Conservation (phyloP, 1,140 invertebrate species). For the Zaprionus capensis region DNA sequence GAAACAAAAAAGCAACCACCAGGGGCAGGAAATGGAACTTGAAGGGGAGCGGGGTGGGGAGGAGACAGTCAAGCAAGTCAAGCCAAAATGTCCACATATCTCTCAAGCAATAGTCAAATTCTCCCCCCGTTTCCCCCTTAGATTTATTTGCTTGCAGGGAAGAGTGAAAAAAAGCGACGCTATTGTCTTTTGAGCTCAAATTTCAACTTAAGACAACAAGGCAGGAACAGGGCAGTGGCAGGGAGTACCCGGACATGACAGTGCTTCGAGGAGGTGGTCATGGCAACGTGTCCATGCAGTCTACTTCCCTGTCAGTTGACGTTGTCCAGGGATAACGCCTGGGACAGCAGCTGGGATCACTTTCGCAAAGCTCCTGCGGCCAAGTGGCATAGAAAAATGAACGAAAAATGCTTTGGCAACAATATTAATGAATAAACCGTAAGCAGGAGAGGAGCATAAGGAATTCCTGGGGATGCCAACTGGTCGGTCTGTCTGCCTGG, state of each 20-base stretch:
- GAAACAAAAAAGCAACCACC: slow-evolving; percentile 31
- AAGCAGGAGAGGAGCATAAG: slow-evolving; percentile 15
- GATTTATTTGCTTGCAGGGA: slow-evolving; percentile 47
- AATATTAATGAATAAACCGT: slow-evolving; percentile 65
- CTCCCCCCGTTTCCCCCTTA: neutral
- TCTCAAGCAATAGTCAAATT: slow-evolving; percentile 21
- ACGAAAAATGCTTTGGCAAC: slow-evolving; percentile 69
- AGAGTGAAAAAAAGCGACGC: slow-evolving; percentile 28
- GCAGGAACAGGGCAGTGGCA: slow-evolving; percentile 17
- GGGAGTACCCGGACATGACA: slow-evolving; percentile 40
- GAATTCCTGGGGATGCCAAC: slow-evolving; percentile 39
- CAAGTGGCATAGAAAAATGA: slow-evolving; percentile 63
- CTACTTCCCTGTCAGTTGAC: slow-evolving; percentile 31
- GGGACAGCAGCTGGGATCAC: slow-evolving; percentile 24
- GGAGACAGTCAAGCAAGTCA: slow-evolving; percentile 13
- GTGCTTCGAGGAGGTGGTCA: slow-evolving; percentile 4
- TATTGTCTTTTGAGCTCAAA: slow-evolving; percentile 63
- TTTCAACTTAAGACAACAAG: slow-evolving; percentile 61
- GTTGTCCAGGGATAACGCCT: slow-evolving; percentile 44
- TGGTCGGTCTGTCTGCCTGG: slow-evolving; percentile 28
- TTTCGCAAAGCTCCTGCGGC: slow-evolving; percentile 10
- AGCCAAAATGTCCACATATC: slow-evolving; percentile 55
- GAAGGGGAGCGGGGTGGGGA: neutral
- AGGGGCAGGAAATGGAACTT: slow-evolving; percentile 14
- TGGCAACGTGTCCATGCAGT: slow-evolving; percentile 38